These are phyloP conservation scores for Monopis laevigella DNA, from an alignment of 2,888 invertebrate species.

Conservation along the genomic window DNA sequence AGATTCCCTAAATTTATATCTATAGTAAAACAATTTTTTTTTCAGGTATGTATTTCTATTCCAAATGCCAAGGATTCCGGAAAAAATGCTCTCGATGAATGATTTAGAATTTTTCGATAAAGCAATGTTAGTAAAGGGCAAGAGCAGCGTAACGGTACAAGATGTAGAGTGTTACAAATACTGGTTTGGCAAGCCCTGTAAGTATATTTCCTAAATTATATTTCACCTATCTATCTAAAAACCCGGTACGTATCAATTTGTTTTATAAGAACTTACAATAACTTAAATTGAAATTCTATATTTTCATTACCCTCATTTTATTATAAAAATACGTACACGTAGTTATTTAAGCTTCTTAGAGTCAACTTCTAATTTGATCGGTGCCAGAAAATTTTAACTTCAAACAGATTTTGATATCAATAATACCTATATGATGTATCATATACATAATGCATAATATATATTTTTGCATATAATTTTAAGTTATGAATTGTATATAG, in stretches of 20 bases:
- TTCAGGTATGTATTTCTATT: conserved; percentile 69
- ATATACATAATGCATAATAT: neutral
- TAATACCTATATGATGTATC: neutral
- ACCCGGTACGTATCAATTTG: no score
- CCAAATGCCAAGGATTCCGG: conserved; percentile 63
- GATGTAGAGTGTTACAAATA: conserved; percentile 69
- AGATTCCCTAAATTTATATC: no score
- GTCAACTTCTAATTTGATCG: no score
- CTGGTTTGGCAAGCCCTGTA: conserved; percentile 64
- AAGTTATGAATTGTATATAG: neutral
- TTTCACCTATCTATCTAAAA: no score
- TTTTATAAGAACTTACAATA: no score
- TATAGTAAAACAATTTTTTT: no score
- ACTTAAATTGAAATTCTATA: no score
- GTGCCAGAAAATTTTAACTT: neutral
- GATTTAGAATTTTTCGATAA: conserved; percentile 44
- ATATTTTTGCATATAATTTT: neutral
- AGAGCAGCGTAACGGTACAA: conserved; percentile 35
- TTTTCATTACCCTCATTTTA: no score
- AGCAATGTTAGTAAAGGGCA: conserved; percentile 35
- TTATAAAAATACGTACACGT: no score
- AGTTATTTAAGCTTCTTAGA: no score
- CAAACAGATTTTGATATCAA: neutral
- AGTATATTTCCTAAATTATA: no score
- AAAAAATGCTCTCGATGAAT: conserved; percentile 49